Evolutionary conservation across 2,888 invertebrate genomes (phyloP).

Genomic region (Spodoptera picta): DNA sequence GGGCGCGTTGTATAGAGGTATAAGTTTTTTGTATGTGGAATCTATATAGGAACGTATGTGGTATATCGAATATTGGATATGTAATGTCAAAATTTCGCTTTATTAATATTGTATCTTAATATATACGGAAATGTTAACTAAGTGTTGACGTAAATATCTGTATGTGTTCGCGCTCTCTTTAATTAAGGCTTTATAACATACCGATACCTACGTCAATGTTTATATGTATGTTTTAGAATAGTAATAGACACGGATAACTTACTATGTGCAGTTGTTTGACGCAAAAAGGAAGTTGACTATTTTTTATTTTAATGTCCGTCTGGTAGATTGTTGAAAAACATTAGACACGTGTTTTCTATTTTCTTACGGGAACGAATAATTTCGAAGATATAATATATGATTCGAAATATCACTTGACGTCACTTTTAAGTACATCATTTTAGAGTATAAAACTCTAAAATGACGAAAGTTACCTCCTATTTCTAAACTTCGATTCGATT

Average conservation of each 20-base stretch:
- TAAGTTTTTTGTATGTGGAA: constrained; percentile 30
- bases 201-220: background rate
- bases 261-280: background rate
- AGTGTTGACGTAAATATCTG: constrained; percentile 1
- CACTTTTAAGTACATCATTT: too few relatives aligned
- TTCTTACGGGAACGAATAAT: too few relatives aligned
- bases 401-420: too few relatives aligned
- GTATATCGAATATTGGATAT: background rate
- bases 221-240: background rate
- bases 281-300: too few relatives aligned
- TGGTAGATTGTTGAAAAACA: too few relatives aligned
- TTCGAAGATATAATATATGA: too few relatives aligned
- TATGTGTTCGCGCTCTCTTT: constrained; percentile 5
- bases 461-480: too few relatives aligned
- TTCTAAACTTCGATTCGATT: too few relatives aligned
- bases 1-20: constrained; percentile 1
- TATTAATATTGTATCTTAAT: constrained; percentile 10
- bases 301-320: too few relatives aligned
- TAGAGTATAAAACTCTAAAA: too few relatives aligned
- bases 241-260: background rate
- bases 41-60: background rate
- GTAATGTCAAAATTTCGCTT: constrained; percentile 6
- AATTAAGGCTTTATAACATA: constrained; percentile 17
- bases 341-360: too few relatives aligned
- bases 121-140: constrained; percentile 8